Evolutionary conservation across 2,113 vertebrate species (phyloP), one percentile per base, ranked within the genome.

Genomic region (Gnathonemus echidnorhynchus): DNA sequence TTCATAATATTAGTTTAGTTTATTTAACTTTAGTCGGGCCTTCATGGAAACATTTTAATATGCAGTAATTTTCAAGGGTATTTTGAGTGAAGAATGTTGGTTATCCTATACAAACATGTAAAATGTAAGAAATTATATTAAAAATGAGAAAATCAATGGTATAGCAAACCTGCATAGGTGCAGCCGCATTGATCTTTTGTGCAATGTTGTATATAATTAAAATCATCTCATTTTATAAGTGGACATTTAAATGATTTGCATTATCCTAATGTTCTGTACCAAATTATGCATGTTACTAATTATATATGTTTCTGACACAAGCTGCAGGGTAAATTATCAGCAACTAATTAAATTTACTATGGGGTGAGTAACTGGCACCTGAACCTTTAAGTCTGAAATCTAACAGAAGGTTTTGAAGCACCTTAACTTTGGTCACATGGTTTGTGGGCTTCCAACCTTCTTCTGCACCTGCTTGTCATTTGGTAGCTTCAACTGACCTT

Each of bases 271-370:
- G n/a, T 35, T 9, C 9, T 35, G 3, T 77, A 39, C 27, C n/a
- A 35, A 77, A 77, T 77, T 39, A 77, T 39, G 9, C 17, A 35
- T 39, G 9, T 58, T 24, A 58, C 13, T 17, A 31, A 39, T 80
- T 21, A 2, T 35, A 35, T 21, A 80, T 42, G 80, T 84, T 84
- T 84, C 42, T 84, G 80, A 19, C 1, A 45, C 31, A 19, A 83
- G 77, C 35, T 42, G 15, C 1, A 35, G 5, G 5, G 27, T 74
- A 35, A 35, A 74, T 83, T 42, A 46, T 83, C 39, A 90, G 89
- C 77, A 90, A 86, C 88, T 92, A 90, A 92, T 92, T 89, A 89
- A 91, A 49, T 91, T 91, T 46, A 39, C 77, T 24, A 46, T 31
- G 50, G 27, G 90, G 87, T 90, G 52, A 52, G 50, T n/a, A 11